A percentile compares a stretch with the other conserved stretches of the same genome.
Evolutionary conservation across 2,797 vertebrate species (phyloP).

Genomic region (Staurois parvus): DNA sequence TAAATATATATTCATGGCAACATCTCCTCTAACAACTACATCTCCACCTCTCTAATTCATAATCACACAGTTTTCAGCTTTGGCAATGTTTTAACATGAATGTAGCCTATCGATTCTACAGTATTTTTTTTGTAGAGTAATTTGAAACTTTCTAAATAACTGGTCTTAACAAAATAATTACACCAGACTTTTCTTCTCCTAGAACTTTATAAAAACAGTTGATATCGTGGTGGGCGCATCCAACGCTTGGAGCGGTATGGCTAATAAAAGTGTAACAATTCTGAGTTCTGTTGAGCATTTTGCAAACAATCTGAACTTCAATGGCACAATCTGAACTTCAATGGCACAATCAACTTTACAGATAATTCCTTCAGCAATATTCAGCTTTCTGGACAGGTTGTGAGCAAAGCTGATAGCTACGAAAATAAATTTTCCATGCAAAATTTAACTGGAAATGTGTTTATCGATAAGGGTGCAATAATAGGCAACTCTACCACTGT

Average conservation of each 20-base stretch:
- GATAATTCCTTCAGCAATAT: neutral
- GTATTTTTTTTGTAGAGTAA: too few relatives aligned
- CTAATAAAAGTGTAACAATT: neutral
- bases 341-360: neutral
- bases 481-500: neutral
- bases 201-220: conserved; percentile 34
- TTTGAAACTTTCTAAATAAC: too few relatives aligned
- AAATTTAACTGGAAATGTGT: neutral
- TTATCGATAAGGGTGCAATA: neutral
- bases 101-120: too few relatives aligned
- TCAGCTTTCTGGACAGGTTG: neutral
- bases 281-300: conserved; percentile 23
- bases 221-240: conserved; percentile 8
- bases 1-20: too few relatives aligned
- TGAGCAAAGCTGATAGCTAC: neutral
- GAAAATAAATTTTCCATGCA: neutral
- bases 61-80: too few relatives aligned
- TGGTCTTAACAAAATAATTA: too few relatives aligned
- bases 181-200: neutral
- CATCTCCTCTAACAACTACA: too few relatives aligned
- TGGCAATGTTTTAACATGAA: too few relatives aligned
- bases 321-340: neutral
- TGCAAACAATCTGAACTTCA: neutral
- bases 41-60: too few relatives aligned
- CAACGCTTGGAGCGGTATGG: neutral